phyloP scores from a whole-genome alignment of 37 sponge, comb jelly and placozoan species.

The Mnemiopsis leidyi region DNA sequence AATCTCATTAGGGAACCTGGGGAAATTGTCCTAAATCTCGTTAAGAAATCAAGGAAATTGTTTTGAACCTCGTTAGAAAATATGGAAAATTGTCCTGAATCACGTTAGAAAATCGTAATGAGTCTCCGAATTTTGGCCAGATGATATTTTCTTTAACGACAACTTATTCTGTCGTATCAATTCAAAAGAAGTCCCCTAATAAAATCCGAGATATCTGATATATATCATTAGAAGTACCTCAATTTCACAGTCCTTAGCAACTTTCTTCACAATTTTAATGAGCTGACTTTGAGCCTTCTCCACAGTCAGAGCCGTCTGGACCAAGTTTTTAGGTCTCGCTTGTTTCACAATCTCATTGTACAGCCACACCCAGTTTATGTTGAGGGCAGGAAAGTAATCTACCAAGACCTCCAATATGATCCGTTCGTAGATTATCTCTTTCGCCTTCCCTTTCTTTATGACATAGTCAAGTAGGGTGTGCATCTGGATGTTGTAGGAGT shows the following conservation, averaged over 20 bases:
- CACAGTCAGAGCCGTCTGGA: not conserved
- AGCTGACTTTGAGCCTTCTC: conserved; percentile 49
- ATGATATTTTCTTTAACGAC: no score
- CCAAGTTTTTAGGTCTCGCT: conserved; percentile 12
- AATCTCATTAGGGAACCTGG: not conserved
- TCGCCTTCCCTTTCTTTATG: not conserved
- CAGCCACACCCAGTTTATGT: conserved; percentile 60
- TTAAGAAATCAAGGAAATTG: no score
- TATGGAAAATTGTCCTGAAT: no score
- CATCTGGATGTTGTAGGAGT: conserved; percentile 53
- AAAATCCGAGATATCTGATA: no score
- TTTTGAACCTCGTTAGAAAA: no score
- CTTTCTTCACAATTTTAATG: conserved; percentile 13
- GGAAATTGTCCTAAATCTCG: no score
- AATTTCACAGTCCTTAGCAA: conserved; percentile 13
- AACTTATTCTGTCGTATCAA: no score
- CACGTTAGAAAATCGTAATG: no score
- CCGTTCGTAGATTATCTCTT: conserved; percentile 36
- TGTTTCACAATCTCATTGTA: conserved; percentile 54
- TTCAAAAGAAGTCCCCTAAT: no score
- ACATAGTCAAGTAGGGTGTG: conserved; percentile 1
- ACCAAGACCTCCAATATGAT: not conserved
- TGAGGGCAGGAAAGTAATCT: not conserved
- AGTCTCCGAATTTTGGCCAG: no score
- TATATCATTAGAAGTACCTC: conserved; percentile 33